These are phyloP conservation scores for Narcine bancroftii DNA, from an alignment of 2,113 vertebrate genomes.

Conservation along the genomic window DNA sequence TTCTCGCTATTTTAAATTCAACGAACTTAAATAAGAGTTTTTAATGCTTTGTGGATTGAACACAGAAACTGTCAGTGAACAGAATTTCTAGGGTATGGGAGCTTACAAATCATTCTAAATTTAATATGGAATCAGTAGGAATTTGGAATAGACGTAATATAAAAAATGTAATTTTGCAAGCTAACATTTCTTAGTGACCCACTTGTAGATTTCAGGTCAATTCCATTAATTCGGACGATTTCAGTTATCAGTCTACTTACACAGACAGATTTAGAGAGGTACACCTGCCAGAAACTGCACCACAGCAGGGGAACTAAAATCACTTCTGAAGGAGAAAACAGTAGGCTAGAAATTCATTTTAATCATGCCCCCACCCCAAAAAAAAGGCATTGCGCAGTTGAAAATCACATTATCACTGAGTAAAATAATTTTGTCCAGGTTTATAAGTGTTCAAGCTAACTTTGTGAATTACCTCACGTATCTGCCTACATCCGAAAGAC, in stretches of 20 bases:
- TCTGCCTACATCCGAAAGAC: too few species aligned
- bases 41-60: background rate
- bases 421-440: too few species aligned
- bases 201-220: constrained; percentile 32
- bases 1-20: background rate
- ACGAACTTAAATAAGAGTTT: background rate
- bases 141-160: background rate
- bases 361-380: background rate
- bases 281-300: background rate
- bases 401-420: too few species aligned
- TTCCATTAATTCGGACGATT: constrained; percentile 36
- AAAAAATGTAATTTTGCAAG: constrained; percentile 36
- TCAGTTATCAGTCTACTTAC: background rate
- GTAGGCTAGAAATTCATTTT: too few species aligned
- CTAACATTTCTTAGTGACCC: constrained; percentile 24
- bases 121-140: constrained; percentile 34
- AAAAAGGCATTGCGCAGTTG: background rate
- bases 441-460: too few species aligned
- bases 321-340: background rate
- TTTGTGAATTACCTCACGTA: too few species aligned
- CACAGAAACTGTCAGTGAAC: background rate
- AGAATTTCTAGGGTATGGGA: constrained; percentile 17
- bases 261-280: background rate
- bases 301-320: background rate
- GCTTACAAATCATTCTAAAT: constrained; percentile 19